Base-by-base conservation (phyloP, 37 sponge, comb jelly and placozoan genomes). In the Ephydatia muelleri region DNA sequence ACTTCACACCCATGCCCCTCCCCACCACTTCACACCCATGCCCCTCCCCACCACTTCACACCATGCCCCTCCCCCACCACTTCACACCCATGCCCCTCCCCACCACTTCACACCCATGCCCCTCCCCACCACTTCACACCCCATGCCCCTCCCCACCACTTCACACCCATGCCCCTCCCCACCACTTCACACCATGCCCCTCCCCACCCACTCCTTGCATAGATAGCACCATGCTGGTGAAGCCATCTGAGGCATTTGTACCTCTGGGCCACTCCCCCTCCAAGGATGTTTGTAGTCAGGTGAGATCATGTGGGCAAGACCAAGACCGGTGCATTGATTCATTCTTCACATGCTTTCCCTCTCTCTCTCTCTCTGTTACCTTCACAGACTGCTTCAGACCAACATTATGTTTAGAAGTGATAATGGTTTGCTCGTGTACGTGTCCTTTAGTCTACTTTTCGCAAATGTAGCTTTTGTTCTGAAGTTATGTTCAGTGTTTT, bases 341-440 rank as follows among this genome's bases (percentile, higher is more conserved):
- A 11, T 43, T 8, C 65, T 38, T 32, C 43, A 43, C 43, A 48
- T 67, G 28, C 40, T 28, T 43, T 12, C 28, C 29, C 29, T 8
- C 27, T 28, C 64, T 5, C 64, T 25, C 30, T 57, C 33, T 36
- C 49, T 29, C 49, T 38, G 19, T 34, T 73, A 47, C 21, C 31
- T 29, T 33, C 75, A 0, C 57, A 90, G 91, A 38, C 81, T 90
- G 28, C 66, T 90, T n/a, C 91, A 90, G 36, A 67, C 75, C 31
- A 90, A 64, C 22, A 43, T 90, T 26, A 21, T 90, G 6, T 90
- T 90, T n/a, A 43, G 91, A 57, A 23, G 25, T 29, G 37, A 64
- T 5, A 31, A 27, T 27, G 79, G 64, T 2, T 57, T 80, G 33
- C 2, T 33, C 80, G 40, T 73, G 81, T 80, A 67, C 30, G 79